These are phyloP conservation scores for Apodemia zela DNA, from an alignment of 2,888 invertebrate species.

Conservation along the genomic window DNA sequence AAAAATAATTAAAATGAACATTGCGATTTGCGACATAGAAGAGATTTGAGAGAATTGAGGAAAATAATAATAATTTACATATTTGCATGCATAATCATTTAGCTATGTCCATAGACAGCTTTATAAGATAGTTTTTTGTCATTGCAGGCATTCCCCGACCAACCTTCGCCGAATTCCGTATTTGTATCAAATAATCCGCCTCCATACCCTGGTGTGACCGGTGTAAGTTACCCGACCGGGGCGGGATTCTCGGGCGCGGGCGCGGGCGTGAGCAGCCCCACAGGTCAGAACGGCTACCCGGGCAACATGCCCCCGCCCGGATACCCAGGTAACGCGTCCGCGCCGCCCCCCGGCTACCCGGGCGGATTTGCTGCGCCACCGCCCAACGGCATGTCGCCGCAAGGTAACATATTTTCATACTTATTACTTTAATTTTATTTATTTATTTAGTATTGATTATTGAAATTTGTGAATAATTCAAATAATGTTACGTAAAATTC, in stretches of 20 bases:
- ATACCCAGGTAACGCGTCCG: slow-evolving; percentile 35
- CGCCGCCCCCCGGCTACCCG: slow-evolving; percentile 45
- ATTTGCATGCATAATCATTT: background rate
- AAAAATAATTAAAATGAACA: background rate
- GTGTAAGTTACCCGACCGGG: slow-evolving; percentile 50
- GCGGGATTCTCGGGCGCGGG: slow-evolving; percentile 47
- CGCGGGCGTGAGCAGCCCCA: slow-evolving; percentile 35
- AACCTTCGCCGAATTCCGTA: slow-evolving; percentile 89
- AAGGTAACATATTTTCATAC: slow-evolving; percentile 45
- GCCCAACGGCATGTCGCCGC: slow-evolving; percentile 49
- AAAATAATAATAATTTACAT: background rate
- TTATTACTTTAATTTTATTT: too few species aligned
- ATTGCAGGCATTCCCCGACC: slow-evolving; percentile 82
- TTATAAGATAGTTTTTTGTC: background rate
- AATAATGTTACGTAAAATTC: too few species aligned
- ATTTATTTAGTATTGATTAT: too few species aligned
- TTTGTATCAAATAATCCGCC: slow-evolving; percentile 95
- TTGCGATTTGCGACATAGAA: too few species aligned
- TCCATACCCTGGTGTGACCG: slow-evolving; percentile 93
- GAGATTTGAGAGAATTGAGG: background rate
- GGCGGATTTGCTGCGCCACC: slow-evolving; percentile 41
- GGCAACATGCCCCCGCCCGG: slow-evolving; percentile 35
- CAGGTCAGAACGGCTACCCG: slow-evolving; percentile 40
- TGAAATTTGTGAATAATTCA: too few species aligned
- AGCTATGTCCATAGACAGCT: background rate